A percentile compares a stretch with the other conserved stretches of the same genome.
Evolutionary conservation across 2,113 vertebrate species (phyloP).

Genomic region (Apeltes quadracus): DNA sequence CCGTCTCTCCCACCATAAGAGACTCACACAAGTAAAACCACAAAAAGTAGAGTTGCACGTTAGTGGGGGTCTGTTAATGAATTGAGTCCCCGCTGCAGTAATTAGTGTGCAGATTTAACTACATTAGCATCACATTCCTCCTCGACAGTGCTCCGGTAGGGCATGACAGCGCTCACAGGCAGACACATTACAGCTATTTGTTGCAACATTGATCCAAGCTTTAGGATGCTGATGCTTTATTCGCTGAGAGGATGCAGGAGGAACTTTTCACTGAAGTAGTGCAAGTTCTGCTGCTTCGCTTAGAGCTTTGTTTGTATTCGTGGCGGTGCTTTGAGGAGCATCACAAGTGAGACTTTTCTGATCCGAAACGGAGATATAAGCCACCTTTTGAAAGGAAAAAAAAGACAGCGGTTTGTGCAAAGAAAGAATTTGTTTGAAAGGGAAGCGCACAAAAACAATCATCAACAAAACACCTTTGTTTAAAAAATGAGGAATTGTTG

Average conservation of each 20-base stretch:
- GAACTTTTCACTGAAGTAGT: slow-evolving; percentile 23
- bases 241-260: slow-evolving; percentile 23
- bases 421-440: not conserved
- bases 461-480: not conserved
- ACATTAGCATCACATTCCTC: slow-evolving; percentile 69
- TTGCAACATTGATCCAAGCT: slow-evolving; percentile 66
- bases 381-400: not conserved
- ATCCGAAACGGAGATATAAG: slow-evolving; percentile 21
- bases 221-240: slow-evolving; percentile 51
- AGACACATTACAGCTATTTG: slow-evolving; percentile 67
- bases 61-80: slow-evolving; percentile 72
- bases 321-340: slow-evolving; percentile 40
- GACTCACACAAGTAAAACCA: slow-evolving; percentile 22
- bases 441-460: not conserved
- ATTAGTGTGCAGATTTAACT: slow-evolving; percentile 72
- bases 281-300: slow-evolving; percentile 41
- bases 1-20: not conserved
- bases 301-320: slow-evolving; percentile 60
- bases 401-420: not conserved
- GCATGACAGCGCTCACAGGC: slow-evolving; percentile 57
- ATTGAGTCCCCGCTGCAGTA: slow-evolving; percentile 69
- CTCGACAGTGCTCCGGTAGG: slow-evolving; percentile 63
- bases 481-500: not conserved
- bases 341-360: slow-evolving; percentile 22
- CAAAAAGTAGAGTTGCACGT: slow-evolving; percentile 54